Percentiles rank a stretch among this genome's conserved stretches.
Evolutionary conservation across 2,113 vertebrate species (phyloP).

Genomic region (Mustela nigripes): DNA sequence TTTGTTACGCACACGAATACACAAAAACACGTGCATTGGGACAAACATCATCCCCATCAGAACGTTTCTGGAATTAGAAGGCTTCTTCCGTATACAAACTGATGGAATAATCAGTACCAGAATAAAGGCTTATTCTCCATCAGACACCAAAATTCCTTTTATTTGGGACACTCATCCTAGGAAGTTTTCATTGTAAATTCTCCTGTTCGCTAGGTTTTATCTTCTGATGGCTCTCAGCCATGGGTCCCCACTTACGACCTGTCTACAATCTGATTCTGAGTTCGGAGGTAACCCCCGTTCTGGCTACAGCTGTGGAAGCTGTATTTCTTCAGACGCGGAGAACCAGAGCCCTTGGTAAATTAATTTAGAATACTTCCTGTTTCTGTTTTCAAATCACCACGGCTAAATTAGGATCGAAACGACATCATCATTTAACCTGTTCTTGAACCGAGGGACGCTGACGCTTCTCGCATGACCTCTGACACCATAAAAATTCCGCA

Average conservation of each 20-base stretch:
- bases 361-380: conserved; percentile 22
- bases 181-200: not conserved
- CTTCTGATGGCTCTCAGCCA: not conserved
- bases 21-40: rapidly evolving
- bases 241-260: rapidly evolving
- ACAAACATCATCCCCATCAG: rapidly evolving
- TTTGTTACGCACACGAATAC: rapidly evolving
- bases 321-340: not conserved
- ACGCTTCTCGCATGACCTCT: not conserved
- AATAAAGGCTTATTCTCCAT: rapidly evolving
- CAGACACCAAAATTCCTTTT: too few relatives aligned
- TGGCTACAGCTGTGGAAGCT: not conserved
- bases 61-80: rapidly evolving
- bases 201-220: too few relatives aligned
- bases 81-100: not conserved
- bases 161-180: rapidly evolving
- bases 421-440: not conserved
- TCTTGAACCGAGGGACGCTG: not conserved
- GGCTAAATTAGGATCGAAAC: not conserved
- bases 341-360: conserved; percentile 16
- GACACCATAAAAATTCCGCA: rapidly evolving
- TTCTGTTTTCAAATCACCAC: not conserved
- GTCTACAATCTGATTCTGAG: not conserved
- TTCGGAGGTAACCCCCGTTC: rapidly evolving
- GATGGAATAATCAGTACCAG: rapidly evolving